These are phyloP conservation scores for Agrochola circellaris DNA, from an alignment of 2,888 invertebrate genomes.

Conservation along the genomic window DNA sequence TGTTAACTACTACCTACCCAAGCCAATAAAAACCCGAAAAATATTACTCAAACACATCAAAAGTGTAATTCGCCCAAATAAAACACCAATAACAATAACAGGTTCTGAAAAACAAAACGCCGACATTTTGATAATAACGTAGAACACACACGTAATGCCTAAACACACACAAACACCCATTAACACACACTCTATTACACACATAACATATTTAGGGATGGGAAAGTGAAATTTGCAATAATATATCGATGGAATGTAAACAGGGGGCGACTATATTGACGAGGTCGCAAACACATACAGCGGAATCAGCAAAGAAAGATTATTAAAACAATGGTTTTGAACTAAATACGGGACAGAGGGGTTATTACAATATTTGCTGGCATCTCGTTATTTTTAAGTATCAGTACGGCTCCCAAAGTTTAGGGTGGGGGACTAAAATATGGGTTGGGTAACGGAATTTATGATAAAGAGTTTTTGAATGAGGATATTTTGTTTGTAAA, in stretches of 20 bases:
- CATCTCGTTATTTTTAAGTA: constrained; percentile 91
- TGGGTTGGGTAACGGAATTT: constrained; percentile 62
- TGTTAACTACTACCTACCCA: neutral
- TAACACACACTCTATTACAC: constrained; percentile 82
- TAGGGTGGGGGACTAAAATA: constrained; percentile 67
- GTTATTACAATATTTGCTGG: constrained; percentile 90
- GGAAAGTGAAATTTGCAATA: constrained; percentile 78
- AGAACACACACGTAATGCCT: constrained; percentile 75
- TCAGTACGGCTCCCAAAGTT: constrained; percentile 85
- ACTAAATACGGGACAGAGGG: constrained; percentile 77
- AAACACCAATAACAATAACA: constrained; percentile 71
- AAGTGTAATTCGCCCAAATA: constrained; percentile 60
- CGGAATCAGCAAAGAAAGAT: constrained; percentile 83
- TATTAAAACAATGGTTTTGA: constrained; percentile 83
- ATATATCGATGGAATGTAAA: constrained; percentile 84
- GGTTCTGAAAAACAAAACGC: constrained; percentile 73
- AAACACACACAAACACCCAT: constrained; percentile 78
- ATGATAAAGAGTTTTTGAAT: constrained; percentile 69
- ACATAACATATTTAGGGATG: constrained; percentile 82
- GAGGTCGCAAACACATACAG: constrained; percentile 67
- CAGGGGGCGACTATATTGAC: constrained; percentile 76
- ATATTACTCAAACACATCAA: constrained; percentile 62
- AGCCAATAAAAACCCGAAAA: constrained; percentile 39
- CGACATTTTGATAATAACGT: constrained; percentile 73
- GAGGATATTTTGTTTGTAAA: constrained; percentile 65